Conservation (phyloP, 2,113 vertebrate species). For the Salvelinus sp. region DNA sequence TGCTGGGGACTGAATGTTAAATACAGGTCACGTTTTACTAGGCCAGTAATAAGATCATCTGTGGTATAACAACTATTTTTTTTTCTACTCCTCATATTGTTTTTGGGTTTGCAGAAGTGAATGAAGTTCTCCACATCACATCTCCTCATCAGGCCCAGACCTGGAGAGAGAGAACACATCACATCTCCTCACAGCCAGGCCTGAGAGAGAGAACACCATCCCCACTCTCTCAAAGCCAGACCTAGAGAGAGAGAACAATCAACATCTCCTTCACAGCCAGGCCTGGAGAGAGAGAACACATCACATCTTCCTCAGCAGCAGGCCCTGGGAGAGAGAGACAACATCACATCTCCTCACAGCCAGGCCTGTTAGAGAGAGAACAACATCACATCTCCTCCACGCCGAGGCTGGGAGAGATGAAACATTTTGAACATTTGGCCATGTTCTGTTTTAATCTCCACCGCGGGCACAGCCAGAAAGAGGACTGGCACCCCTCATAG, state of each 20-base stretch:
- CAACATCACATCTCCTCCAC: constrained; percentile 66
- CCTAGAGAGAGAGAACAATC: constrained; percentile 66
- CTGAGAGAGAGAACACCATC: constrained; percentile 64
- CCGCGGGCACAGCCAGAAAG: too few relatives aligned
- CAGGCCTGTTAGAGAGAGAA: too few relatives aligned
- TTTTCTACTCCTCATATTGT: constrained; percentile 67
- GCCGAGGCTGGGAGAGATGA: too few relatives aligned
- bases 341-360: constrained; percentile 54
- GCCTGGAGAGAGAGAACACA: constrained; percentile 64
- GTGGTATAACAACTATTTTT: constrained; percentile 76
- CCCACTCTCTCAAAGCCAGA: too few relatives aligned
- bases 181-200: too few relatives aligned
- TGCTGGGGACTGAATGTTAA: constrained; percentile 70
- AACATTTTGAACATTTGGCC: too few relatives aligned
- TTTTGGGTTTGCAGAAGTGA: constrained; percentile 78
- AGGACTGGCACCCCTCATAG: too few relatives aligned
- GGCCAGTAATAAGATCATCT: constrained; percentile 73
- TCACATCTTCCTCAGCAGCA: constrained; percentile 49
- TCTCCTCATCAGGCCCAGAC: constrained; percentile 43
- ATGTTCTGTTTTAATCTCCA: too few relatives aligned
- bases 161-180: constrained; percentile 36
- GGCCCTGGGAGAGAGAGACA: constrained; percentile 57
- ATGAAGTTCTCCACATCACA: constrained; percentile 68
- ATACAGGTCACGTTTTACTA: constrained; percentile 73
- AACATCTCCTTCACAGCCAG: constrained; percentile 27